These are phyloP conservation scores for Aplocera efformata DNA, from an alignment of 2,888 invertebrate species.

Conservation along the genomic window DNA sequence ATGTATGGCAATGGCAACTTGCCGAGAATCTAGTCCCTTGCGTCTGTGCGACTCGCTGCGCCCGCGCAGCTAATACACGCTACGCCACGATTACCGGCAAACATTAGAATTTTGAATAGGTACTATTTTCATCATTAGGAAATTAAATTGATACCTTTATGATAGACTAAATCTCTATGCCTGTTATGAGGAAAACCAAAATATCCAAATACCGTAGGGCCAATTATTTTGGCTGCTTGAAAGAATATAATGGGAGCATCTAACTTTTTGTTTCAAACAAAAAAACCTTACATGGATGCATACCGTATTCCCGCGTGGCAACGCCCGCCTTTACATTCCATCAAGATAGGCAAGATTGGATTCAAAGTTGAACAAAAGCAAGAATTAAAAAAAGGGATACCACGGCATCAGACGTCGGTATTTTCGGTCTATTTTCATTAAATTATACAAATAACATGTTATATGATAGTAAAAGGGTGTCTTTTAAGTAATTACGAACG, in stretches of 20 bases:
- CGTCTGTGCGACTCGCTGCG: slow-evolving; percentile 29
- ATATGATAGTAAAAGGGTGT: no score
- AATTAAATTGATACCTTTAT: no score
- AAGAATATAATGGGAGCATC: not conserved
- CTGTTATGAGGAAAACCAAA: no score
- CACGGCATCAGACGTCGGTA: no score
- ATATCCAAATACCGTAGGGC: no score
- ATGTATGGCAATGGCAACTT: slow-evolving; percentile 60
- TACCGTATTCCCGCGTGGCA: slow-evolving; percentile 31
- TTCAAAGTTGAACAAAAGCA: slow-evolving; percentile 23
- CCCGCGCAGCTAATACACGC: slow-evolving; percentile 28
- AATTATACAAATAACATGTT: no score
- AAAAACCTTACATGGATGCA: slow-evolving; percentile 40
- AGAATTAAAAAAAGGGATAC: slow-evolving; percentile 23
- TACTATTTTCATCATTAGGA: no score
- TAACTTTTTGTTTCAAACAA: slow-evolving; percentile 30
- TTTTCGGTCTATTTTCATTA: no score
- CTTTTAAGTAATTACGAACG: no score
- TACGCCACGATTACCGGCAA: slow-evolving; percentile 34
- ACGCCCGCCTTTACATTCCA: slow-evolving; percentile 49
- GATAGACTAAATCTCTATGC: no score
- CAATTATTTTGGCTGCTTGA: no score
- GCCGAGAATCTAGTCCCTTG: slow-evolving; percentile 55
- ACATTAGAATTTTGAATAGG: no score
- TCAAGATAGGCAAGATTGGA: slow-evolving; percentile 36